These are phyloP conservation scores for Helarctos malayanus DNA, from an alignment of 2,797 vertebrate genomes.

Conservation along the genomic window DNA sequence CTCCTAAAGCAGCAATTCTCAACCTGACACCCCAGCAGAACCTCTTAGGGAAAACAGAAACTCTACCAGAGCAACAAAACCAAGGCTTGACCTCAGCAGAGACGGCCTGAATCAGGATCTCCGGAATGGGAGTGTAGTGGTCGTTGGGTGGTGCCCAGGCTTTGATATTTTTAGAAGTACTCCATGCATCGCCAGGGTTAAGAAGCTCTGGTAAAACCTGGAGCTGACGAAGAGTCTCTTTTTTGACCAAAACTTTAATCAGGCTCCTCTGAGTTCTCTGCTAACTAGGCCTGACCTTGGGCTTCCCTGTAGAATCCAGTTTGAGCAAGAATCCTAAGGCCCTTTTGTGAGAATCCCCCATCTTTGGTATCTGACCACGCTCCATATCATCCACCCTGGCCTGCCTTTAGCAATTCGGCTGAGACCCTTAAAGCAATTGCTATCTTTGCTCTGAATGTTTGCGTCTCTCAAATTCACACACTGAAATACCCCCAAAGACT, in stretches of 20 bases:
- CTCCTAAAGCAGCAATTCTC: neutral
- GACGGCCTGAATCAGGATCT: neutral
- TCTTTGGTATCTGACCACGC: neutral
- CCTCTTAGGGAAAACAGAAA: neutral
- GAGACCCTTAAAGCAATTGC: neutral
- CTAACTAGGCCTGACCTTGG: neutral
- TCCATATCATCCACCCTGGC: neutral
- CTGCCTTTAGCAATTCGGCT: neutral
- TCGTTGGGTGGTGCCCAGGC: neutral
- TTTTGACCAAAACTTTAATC: neutral
- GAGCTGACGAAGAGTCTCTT: neutral
- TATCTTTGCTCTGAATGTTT: neutral
- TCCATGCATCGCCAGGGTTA: neutral
- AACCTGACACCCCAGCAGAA: neutral
- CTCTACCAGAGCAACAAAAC: neutral
- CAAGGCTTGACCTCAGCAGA: neutral
- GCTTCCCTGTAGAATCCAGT: neutral
- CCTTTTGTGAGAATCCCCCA: neutral
- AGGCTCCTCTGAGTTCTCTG: neutral
- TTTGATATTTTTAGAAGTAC: neutral
- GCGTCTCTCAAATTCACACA: neutral
- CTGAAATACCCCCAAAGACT: neutral
- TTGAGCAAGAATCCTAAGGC: neutral
- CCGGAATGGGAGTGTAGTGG: neutral
- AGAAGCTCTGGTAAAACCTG: neutral